phyloP scores from a whole-genome alignment of 2,797 vertebrate genomes.

The Cryptoprocta ferox region DNA sequence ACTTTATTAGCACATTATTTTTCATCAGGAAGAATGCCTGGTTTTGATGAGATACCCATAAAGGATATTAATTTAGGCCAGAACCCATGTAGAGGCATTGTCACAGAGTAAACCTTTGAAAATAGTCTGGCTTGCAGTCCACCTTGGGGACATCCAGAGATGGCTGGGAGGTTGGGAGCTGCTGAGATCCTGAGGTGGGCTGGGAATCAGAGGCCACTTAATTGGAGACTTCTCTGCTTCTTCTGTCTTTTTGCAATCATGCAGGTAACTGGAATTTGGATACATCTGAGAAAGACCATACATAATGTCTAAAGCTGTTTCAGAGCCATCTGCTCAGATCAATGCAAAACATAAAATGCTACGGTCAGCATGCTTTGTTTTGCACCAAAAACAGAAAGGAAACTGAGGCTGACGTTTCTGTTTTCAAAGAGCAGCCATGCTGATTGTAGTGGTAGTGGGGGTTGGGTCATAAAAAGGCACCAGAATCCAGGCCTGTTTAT shows the following conservation, averaged over 20 bases:
- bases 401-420: slow-evolving; percentile 73
- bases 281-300: slow-evolving; percentile 52
- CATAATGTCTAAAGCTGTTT: slow-evolving; percentile 42
- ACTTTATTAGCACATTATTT: slow-evolving; percentile 57
- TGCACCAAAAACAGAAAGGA: slow-evolving; percentile 67
- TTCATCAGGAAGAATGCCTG: slow-evolving; percentile 34
- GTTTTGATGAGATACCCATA: slow-evolving; percentile 37
- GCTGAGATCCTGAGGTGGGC: not conserved
- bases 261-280: slow-evolving; percentile 45
- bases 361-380: slow-evolving; percentile 65
- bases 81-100: slow-evolving; percentile 1
- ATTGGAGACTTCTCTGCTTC: not conserved
- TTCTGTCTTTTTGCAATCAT: not conserved
- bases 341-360: slow-evolving; percentile 58
- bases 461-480: slow-evolving; percentile 55
- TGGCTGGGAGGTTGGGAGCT: not conserved
- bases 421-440: slow-evolving; percentile 65
- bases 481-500: slow-evolving; percentile 61
- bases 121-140: not conserved
- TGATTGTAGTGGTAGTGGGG: slow-evolving; percentile 63
- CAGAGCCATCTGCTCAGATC: slow-evolving; percentile 70
- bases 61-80: slow-evolving; percentile 58
- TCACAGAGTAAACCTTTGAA: slow-evolving; percentile 25
- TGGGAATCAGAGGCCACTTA: not conserved
- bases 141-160: not conserved